Conservation (phyloP, 2,797 vertebrate genomes). For the Acipenser transmontanus region DNA sequence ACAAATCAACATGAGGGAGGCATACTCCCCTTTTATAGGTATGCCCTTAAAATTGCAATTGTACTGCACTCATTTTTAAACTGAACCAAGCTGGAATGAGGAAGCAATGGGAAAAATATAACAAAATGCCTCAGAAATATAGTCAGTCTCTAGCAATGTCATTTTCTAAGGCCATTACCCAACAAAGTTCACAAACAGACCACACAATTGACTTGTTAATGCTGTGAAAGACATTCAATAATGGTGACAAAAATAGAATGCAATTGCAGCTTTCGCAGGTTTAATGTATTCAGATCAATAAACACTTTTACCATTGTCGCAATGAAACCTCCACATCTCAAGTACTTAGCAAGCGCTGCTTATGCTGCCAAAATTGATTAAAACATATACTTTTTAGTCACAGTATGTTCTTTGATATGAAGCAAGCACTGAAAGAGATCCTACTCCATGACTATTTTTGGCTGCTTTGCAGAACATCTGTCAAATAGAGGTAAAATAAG, state of each 20-base stretch:
- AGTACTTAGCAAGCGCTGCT: not conserved
- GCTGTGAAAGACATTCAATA: not conserved
- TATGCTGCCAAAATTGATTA: not conserved
- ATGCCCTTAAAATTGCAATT: not conserved
- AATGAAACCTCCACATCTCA: not conserved
- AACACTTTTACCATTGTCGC: not conserved
- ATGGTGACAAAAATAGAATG: not conserved
- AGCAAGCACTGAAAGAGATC: no score
- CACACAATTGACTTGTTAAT: not conserved
- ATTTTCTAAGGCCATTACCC: no score
- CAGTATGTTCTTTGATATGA: no score
- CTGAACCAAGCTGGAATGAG: no score
- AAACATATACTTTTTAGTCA: not conserved
- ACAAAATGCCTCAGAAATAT: not conserved
- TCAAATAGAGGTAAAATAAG: no score
- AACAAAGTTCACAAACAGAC: not conserved
- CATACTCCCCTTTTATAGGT: no score
- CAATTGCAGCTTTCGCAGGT: not conserved
- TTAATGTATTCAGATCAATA: slow-evolving; percentile 2
- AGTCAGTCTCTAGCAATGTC: no score
- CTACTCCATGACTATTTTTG: no score
- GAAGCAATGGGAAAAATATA: not conserved
- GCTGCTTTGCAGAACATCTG: no score
- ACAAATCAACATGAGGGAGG: no score
- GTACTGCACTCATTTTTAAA: not conserved